Percentiles rank a stretch among this genome's conserved stretches.
Evolutionary conservation across 2,888 invertebrate species (phyloP).

Genomic region (Leptopilina myrica): DNA sequence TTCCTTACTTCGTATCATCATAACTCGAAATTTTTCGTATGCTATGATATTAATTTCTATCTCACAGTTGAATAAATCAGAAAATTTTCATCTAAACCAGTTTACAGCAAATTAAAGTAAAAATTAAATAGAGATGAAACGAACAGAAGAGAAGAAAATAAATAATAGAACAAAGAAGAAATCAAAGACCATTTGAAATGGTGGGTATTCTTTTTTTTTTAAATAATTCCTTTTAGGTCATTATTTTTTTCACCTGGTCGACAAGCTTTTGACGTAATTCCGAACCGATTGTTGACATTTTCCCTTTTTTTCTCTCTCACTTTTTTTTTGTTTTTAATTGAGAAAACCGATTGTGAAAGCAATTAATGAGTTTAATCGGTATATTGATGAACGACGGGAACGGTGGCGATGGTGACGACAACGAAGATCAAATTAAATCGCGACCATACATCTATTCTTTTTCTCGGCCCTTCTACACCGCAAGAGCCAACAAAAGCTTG

Average conservation of each 20-base stretch:
- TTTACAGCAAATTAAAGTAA: too few species aligned
- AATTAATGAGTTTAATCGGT: conserved; percentile 1
- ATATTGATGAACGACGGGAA: background rate
- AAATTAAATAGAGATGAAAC: too few species aligned
- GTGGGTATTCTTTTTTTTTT: background rate
- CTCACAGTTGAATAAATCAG: too few species aligned
- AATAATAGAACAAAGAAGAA: too few species aligned
- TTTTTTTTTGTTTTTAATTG: too few species aligned
- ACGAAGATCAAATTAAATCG: background rate
- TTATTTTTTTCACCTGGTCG: background rate
- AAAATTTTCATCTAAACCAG: too few species aligned
- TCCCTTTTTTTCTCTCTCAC: background rate
- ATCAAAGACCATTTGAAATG: too few species aligned
- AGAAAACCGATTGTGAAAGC: background rate
- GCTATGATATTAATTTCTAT: too few species aligned
- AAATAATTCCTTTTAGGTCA: background rate
- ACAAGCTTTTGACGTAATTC: background rate
- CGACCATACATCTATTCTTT: conserved; percentile 2
- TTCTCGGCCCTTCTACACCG: background rate
- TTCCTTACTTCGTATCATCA: too few species aligned
- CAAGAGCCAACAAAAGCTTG: background rate
- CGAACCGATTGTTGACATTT: background rate
- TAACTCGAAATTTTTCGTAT: too few species aligned
- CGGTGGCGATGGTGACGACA: background rate
- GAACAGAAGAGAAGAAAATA: too few species aligned